Base-by-base conservation (phyloP, 2,888 invertebrate species). In the Mamestra brassicae region DNA sequence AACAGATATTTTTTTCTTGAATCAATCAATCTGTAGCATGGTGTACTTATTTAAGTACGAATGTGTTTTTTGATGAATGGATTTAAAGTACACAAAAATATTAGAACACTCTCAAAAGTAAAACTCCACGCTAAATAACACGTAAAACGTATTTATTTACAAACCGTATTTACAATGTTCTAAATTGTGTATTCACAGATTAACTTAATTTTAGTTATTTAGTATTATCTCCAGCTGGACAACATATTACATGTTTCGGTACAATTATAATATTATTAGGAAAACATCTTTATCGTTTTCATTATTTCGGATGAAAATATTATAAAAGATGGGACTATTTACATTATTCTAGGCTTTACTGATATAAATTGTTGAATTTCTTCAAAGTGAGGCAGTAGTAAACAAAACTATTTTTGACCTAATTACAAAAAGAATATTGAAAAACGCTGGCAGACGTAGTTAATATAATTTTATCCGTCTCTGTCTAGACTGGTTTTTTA, bases 71-170 rank as follows among this genome's bases (percentile, higher is more conserved):
- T n/a, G 54, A 54, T 54, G 54, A 54, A 26, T 26, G 10, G 10
- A 10, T 54, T 54, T n/a, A 54, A 54, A 54, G 3, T 8, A 54
- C 34, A 38, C 3, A 17, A 2, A 42, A 62, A 34, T 38, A 45
- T 47, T 5, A 17, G 3, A n/a, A 63, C 63, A 17, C 15, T 67
- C 64, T 64, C 6, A 84, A 91, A 52, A 91, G 0, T 88, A 87
- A 92, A 92, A 92, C 84, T 61, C 72, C 78, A 78, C 55, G 42
- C 78, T 80, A 83, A 80, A 85, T 90, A 95, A 95, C 94, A 95
- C 94, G 92, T 95, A 94, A 94, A 94, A 94, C 92, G 92, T 93
- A 91, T 95, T 95, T 95, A 95, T 95, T 95, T 95, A 94, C 93
- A 95, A 94, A 93, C 90, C 91, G 47, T 93, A 93, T 94, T 92